phyloP scores from a whole-genome alignment of 2,888 invertebrate species.

The Elmis aenea region DNA sequence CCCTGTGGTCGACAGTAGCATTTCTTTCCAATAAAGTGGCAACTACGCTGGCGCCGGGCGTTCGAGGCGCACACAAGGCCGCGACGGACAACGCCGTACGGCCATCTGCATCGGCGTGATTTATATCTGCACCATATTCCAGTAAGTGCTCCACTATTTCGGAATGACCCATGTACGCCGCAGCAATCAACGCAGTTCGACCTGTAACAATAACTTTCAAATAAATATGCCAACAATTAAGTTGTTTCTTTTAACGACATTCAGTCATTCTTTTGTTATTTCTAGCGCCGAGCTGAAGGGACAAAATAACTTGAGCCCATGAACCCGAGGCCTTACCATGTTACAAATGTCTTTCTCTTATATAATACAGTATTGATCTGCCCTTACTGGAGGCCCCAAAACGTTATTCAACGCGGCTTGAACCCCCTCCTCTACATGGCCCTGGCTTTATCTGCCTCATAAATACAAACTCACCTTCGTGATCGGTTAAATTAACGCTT shows the following conservation, averaged over 20 bases:
- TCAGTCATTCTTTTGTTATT: too few relatives aligned
- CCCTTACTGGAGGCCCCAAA: too few relatives aligned
- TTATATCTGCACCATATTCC: slow-evolving; percentile 75
- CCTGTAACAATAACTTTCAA: too few relatives aligned
- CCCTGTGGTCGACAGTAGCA: slow-evolving; percentile 76
- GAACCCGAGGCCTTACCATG: too few relatives aligned
- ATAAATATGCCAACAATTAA: background rate
- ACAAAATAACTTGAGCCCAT: too few relatives aligned
- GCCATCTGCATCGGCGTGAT: slow-evolving; percentile 83
- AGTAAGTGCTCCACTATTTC: slow-evolving; percentile 81
- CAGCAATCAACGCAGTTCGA: slow-evolving; percentile 88
- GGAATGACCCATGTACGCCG: slow-evolving; percentile 95
- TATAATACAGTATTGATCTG: too few relatives aligned
- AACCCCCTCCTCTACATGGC: too few relatives aligned
- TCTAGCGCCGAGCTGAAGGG: too few relatives aligned
- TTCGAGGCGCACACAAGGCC: slow-evolving; percentile 76
- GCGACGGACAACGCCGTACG: slow-evolving; percentile 85
- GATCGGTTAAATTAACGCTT: slow-evolving; percentile 76
- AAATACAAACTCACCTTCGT: too few relatives aligned
- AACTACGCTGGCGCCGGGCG: slow-evolving; percentile 67
- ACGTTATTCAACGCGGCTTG: slow-evolving; percentile 5
- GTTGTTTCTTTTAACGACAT: too few relatives aligned
- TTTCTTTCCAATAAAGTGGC: slow-evolving; percentile 73
- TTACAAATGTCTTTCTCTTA: too few relatives aligned
- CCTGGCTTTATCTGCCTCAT: too few relatives aligned